A percentile compares a stretch with the other conserved stretches of the same genome.
phyloP scores from a whole-genome alignment of 2,797 vertebrate genomes.

The Clamator glandarius region DNA sequence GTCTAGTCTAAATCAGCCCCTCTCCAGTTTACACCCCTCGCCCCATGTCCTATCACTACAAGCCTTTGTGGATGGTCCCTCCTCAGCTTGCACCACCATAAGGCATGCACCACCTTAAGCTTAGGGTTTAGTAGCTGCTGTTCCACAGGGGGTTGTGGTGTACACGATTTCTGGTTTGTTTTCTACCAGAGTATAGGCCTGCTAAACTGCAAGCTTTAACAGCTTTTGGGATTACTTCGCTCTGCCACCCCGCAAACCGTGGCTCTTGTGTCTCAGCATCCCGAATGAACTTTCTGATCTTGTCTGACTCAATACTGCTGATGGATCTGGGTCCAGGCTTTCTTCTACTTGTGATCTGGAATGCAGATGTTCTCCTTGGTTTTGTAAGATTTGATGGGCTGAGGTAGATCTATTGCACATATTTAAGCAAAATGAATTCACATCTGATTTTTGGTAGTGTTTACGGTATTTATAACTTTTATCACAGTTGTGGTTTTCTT shows the following conservation, averaged over 20 bases:
- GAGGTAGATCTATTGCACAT: neutral
- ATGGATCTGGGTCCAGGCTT: rapidly evolving
- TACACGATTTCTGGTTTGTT: neutral
- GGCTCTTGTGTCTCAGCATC: neutral
- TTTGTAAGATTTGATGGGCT: neutral
- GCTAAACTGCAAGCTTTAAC: neutral
- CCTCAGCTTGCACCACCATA: neutral
- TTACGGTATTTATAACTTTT: neutral
- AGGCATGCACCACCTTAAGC: too few relatives aligned
- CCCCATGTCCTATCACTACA: too few relatives aligned
- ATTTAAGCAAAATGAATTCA: neutral
- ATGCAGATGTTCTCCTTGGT: neutral
- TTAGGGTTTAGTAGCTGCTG: neutral
- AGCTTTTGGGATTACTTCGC: neutral
- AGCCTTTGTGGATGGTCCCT: too few relatives aligned
- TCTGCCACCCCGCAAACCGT: rapidly evolving
- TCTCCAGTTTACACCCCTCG: too few relatives aligned
- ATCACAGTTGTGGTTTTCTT: neutral
- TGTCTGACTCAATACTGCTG: neutral
- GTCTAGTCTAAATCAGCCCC: too few relatives aligned
- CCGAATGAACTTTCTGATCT: neutral
- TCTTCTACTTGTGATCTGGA: neutral
- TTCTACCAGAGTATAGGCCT: neutral
- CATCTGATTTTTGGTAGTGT: neutral
- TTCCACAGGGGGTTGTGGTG: rapidly evolving